phyloP scores from a whole-genome alignment of 2,113 vertebrate genomes.

The Hippocampus zosterae region DNA sequence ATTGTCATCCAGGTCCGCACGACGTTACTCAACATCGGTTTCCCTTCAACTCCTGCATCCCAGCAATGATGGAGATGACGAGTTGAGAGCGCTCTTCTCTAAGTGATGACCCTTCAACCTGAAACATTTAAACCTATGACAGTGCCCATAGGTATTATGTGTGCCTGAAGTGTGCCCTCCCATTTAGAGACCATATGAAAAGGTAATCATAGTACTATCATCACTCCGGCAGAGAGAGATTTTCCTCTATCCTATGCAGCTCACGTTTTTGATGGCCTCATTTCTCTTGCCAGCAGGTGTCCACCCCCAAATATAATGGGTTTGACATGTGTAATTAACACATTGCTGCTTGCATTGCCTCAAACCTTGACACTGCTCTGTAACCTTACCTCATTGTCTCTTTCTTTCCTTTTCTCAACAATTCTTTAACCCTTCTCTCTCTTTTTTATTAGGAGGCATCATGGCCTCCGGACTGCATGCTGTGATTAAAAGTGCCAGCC shows the following conservation, averaged over 20 bases:
- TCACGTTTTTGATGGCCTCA: slow-evolving; percentile 79
- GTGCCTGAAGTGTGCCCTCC: slow-evolving; percentile 78
- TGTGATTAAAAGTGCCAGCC: slow-evolving; percentile 62
- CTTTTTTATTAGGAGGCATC: slow-evolving; percentile 39
- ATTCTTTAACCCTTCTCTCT: slow-evolving; percentile 32
- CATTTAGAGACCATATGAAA: slow-evolving; percentile 61
- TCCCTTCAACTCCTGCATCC: slow-evolving; percentile 37
- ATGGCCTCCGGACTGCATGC: slow-evolving; percentile 36
- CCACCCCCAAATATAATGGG: slow-evolving; percentile 87
- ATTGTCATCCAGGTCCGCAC: neutral
- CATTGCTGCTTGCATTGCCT: slow-evolving; percentile 65
- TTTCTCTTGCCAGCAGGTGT: slow-evolving; percentile 94
- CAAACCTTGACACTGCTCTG: slow-evolving; percentile 37
- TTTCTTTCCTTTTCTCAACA: slow-evolving; percentile 33
- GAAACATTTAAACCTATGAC: slow-evolving; percentile 71
- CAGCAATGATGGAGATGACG: slow-evolving; percentile 21
- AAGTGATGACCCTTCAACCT: slow-evolving; percentile 69
- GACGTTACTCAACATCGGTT: slow-evolving; percentile 43
- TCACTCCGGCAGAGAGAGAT: slow-evolving; percentile 70
- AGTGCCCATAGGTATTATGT: slow-evolving; percentile 74
- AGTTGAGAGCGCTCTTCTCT: slow-evolving; percentile 60
- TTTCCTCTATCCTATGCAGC: slow-evolving; percentile 71
- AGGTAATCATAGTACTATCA: slow-evolving; percentile 80
- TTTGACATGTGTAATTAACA: slow-evolving; percentile 95
- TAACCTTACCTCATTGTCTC: slow-evolving; percentile 39